Base-by-base conservation (phyloP, 2,888 invertebrate genomes). In the Apantesis nais region DNA sequence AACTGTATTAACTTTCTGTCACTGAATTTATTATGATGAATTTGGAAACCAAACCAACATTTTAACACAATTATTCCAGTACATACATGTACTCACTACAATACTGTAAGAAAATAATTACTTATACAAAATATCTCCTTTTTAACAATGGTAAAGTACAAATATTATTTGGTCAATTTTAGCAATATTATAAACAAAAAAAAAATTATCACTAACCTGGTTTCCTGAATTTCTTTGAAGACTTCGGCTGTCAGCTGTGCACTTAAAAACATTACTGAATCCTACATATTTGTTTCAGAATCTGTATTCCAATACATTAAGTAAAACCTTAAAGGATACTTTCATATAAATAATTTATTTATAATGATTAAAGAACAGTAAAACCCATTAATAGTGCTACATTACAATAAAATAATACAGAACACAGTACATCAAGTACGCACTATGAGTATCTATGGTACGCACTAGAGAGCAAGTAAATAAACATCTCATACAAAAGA, bases 181-280 rank as follows among this genome's bases (percentile, higher is more conserved):
- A 2, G 2, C 58, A 55, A 55, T 55, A 14, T 4, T 12, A 12
- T 12, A 55, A 25, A n/a, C n/a, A n/a, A n/a, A n/a, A n/a, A n/a
- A n/a, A n/a, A n/a, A n/a, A n/a, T n/a, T n/a, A 74, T 78, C 76
- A 88, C 83, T 88, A 86, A 87, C 88, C 88, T 88, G 87, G 83
- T 86, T 85, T 85, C 81, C 82, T 78, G 82, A 78, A 72, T 75
- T 78, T 72, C 75, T 78, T 81, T 74, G 73, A 76, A 66, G 66
- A 70, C 74, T 77, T 69, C 70, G 77, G 76, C 74, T 73, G 76
- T 83, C 78, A 81, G 76, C 82, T 82, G 75, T 74, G 70, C 72
- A 68, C 66, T 44, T 44, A n/a, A 72, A 73, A 75, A 73, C 62
- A 70, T 62, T 74, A 72, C 19, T 60, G 63, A 25, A 63, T 61